These are phyloP conservation scores for Thymallus thymallus DNA, from an alignment of 2,113 vertebrate species.

Conservation along the genomic window DNA sequence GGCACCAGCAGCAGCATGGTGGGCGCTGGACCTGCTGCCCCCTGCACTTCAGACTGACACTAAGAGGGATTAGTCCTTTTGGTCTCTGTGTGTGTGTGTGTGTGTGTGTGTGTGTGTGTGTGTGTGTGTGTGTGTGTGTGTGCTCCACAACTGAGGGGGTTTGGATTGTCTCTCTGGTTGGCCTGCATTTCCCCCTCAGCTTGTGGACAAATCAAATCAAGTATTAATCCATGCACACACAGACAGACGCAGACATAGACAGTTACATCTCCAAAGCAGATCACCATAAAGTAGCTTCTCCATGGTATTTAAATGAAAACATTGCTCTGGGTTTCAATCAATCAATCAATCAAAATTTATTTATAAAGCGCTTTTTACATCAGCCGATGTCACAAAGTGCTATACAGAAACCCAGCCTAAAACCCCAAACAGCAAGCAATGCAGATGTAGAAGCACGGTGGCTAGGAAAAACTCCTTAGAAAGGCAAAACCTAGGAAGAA, in stretches of 20 bases:
- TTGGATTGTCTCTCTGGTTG: slow-evolving; percentile 26
- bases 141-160: background rate
- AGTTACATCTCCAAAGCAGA: background rate
- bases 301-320: slow-evolving; percentile 39
- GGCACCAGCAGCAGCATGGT: slow-evolving; percentile 38
- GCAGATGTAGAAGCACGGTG: too few relatives aligned
- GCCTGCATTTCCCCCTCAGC: slow-evolving; percentile 20
- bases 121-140: slow-evolving; percentile 18
- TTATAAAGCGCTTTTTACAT: too few relatives aligned
- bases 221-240: slow-evolving; percentile 19
- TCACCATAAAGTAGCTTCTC: too few relatives aligned
- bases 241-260: slow-evolving; percentile 1
- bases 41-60: slow-evolving; percentile 52
- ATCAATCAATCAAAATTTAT: too few relatives aligned
- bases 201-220: slow-evolving; percentile 23
- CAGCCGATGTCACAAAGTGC: too few relatives aligned
- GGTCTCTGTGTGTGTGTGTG: background rate
- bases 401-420: too few relatives aligned
- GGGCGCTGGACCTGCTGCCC: slow-evolving; percentile 45
- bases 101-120: slow-evolving; percentile 22
- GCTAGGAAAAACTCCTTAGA: too few relatives aligned
- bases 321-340: slow-evolving; percentile 28
- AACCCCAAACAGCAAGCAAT: too few relatives aligned
- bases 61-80: slow-evolving; percentile 59
- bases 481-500: too few relatives aligned